Base-by-base conservation (phyloP, 2,797 vertebrate species). In the Labeo calbasu region DNA sequence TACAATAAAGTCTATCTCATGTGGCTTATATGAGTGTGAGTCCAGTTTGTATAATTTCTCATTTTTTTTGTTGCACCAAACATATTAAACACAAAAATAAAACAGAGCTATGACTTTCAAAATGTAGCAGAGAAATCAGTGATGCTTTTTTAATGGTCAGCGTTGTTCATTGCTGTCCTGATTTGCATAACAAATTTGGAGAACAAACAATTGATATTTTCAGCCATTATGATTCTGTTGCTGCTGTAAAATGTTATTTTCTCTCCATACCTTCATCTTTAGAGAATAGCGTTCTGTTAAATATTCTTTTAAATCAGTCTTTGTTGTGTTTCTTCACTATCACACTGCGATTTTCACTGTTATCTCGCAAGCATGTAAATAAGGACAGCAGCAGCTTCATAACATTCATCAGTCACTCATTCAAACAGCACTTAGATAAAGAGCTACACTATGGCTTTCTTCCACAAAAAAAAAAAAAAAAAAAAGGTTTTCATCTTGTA, bases 251-350 rank as follows among this genome's bases (percentile, higher is more conserved):
- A 48, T 21, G 15, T 75, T 55, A 50, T 32, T 53, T 57, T 15
- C 21, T 28, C 69, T 40, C 68, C 19, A 68, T 28, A 48, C 23
- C n/a, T n/a, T 81, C 2, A 72, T 72, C 12, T 81, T 59, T 85
- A 81, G 71, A 25, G 66, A 80, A 61, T 57, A 78, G 1, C 10
- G 40, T 71, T 84, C 48, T 76, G 68, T 71, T 81, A 79, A 83
- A 87, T 83, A 84, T 86, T 84, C 72, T 87, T 87, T 77, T 61
- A 80, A 72, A 75, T 83, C 51, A 59, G 59, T 46, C 79, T 79
- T 50, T 72, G 55, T 55, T 77, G 80, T 66, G 61, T 70, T 68
- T 72, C 40, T 57, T 57, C 4, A 25, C 2, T 11, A 69, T 17
- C 14, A 70, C 7, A 11, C 50, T 17, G 48, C 15, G 21, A 25